Conservation (phyloP, 2,888 invertebrate genomes). For the Resseliella maxima region DNA sequence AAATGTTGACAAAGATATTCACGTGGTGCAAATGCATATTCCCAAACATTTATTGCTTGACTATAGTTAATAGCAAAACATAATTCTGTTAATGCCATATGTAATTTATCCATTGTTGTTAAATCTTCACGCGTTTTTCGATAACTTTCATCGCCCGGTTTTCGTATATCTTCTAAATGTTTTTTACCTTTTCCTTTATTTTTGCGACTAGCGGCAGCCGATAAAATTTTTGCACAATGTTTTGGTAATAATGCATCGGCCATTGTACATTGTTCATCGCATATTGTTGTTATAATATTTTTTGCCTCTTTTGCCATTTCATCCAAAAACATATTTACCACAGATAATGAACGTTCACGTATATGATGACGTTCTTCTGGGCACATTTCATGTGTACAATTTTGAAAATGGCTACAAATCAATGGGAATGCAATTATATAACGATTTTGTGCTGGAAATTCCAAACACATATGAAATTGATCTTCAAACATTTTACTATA, state of each 20-base stretch:
- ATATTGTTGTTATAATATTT: conserved; percentile 97
- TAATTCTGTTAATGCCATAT: conserved; percentile 97
- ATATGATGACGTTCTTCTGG: conserved; percentile 98
- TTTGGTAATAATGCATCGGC: conserved; percentile 95
- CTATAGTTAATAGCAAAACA: conserved; percentile 98
- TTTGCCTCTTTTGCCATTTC: conserved; percentile 99
- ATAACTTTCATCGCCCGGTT: conserved; percentile 96
- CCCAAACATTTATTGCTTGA: conserved; percentile 97
- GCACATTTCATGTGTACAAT: conserved; percentile 97
- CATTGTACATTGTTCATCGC: conserved; percentile 98
- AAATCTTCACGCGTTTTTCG: conserved; percentile 95
- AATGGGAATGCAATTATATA: conserved; percentile 98
- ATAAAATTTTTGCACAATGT: conserved; percentile 91
- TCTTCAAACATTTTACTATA: conserved; percentile 97
- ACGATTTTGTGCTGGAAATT: conserved; percentile 98
- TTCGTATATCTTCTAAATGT: conserved; percentile 84
- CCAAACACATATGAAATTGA: conserved; percentile 98
- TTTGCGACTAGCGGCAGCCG: conserved; percentile 88
- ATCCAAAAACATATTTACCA: conserved; percentile 97
- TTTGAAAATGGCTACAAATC: conserved; percentile 97
- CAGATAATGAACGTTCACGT: conserved; percentile 91
- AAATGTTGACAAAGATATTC: conserved; percentile 97
- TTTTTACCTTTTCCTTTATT: conserved; percentile 94
- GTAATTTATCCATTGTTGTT: conserved; percentile 98
- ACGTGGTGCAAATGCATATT: conserved; percentile 97